These are phyloP conservation scores for Laterallus jamaicensis DNA, from an alignment of 2,113 vertebrate genomes.

Conservation along the genomic window DNA sequence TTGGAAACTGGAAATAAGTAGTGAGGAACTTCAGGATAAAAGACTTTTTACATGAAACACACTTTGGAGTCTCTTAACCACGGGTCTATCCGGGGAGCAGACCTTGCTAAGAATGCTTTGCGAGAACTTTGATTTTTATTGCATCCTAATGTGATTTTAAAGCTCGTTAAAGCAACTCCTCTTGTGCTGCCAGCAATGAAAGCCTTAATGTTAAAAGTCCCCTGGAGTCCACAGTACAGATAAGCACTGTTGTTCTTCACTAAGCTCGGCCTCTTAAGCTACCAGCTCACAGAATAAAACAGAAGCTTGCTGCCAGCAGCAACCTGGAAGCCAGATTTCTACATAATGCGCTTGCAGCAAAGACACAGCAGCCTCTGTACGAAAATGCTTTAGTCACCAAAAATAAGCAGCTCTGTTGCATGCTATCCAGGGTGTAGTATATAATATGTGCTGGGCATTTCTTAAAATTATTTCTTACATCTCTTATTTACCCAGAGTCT, in stretches of 20 bases:
- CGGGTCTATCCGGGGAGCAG: not conserved
- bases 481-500: not conserved
- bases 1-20: not conserved
- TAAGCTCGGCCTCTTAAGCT: not conserved
- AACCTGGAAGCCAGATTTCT: not conserved
- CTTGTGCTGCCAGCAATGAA: slow-evolving; percentile 15
- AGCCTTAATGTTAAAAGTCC: slow-evolving; percentile 27
- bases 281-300: not conserved
- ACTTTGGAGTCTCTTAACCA: not conserved
- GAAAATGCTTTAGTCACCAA: not conserved
- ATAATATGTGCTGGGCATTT: not conserved
- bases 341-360: not conserved
- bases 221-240: not conserved
- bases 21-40: not conserved
- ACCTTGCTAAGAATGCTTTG: not conserved
- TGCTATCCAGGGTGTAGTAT: not conserved
- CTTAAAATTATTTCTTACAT: not conserved
- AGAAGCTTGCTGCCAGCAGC: slow-evolving; percentile 12
- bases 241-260: not conserved
- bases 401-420: not conserved
- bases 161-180: slow-evolving; percentile 36
- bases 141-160: slow-evolving; percentile 32
- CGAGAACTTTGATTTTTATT: not conserved
- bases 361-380: not conserved
- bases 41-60: not conserved